Evolutionary conservation across 1,140 invertebrate species (phyloP).

Genomic region (Manduca sexta): DNA sequence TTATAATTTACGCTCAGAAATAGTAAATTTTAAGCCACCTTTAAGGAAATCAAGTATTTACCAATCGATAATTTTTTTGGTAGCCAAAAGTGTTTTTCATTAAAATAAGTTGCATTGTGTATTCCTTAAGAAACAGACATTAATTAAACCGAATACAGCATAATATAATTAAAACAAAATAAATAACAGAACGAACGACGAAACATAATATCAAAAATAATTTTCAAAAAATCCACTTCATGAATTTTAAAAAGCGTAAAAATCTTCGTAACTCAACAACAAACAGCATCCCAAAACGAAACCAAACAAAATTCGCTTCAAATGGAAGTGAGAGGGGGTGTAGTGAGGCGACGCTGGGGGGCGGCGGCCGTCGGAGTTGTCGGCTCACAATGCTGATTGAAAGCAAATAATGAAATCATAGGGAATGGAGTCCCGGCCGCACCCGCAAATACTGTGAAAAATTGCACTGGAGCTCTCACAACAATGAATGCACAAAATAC

Average conservation of each 20-base stretch:
- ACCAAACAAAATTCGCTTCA: slow-evolving; percentile 62
- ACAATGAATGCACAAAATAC: slow-evolving; percentile 44
- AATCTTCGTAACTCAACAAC: slow-evolving; percentile 58
- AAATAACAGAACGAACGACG: not conserved
- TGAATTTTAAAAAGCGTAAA: slow-evolving; percentile 34
- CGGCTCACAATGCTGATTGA: slow-evolving; percentile 70
- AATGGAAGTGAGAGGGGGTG: slow-evolving; percentile 18
- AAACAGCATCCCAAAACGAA: slow-evolving; percentile 67
- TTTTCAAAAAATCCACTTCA: slow-evolving; percentile 1
- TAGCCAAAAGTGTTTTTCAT: too few relatives aligned
- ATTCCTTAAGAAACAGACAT: too few relatives aligned
- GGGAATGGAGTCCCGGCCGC: slow-evolving; percentile 42
- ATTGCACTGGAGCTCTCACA: slow-evolving; percentile 34
- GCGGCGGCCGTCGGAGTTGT: slow-evolving; percentile 12
- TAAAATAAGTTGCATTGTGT: too few relatives aligned
- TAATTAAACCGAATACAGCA: too few relatives aligned
- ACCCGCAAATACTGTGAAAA: slow-evolving; percentile 64
- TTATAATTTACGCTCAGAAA: too few relatives aligned
- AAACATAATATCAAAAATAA: not conserved
- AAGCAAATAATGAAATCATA: slow-evolving; percentile 73
- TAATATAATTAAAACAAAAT: too few relatives aligned
- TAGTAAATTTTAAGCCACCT: too few relatives aligned
- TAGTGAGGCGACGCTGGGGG: slow-evolving; percentile 10
- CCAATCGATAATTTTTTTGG: too few relatives aligned
- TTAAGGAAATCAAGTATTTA: too few relatives aligned